Conservation (phyloP, 2,797 vertebrate species). For the Gastrophryne carolinensis region DNA sequence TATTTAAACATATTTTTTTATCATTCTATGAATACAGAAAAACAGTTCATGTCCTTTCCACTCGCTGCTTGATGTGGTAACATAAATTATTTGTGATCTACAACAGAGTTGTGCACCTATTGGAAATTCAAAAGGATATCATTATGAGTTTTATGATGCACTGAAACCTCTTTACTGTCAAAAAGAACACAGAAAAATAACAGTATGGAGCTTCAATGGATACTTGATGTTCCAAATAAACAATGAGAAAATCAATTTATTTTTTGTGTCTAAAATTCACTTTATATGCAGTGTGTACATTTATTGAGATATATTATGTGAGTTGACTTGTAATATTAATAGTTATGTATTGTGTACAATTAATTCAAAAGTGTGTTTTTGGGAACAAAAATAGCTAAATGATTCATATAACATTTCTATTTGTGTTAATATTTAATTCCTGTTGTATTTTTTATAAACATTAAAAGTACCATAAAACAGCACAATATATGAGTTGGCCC, state of each 20-base stretch:
- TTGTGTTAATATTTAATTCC: background rate
- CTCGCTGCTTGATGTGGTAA: constrained; percentile 8
- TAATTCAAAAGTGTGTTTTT: background rate
- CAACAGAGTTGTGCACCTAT: constrained; percentile 1
- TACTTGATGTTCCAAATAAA: background rate
- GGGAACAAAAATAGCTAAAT: background rate
- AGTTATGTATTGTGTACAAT: background rate
- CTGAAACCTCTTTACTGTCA: constrained; percentile 2
- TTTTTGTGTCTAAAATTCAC: background rate
- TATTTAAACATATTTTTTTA: too few species aligned
- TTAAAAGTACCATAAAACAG: background rate
- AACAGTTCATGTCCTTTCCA: background rate
- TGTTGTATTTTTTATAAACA: background rate
- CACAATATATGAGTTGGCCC: background rate
- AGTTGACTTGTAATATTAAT: background rate
- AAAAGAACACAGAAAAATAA: background rate
- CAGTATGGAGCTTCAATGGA: background rate
- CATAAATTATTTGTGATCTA: constrained; percentile 21
- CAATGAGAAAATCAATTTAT: background rate
- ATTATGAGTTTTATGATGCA: constrained; percentile 13
- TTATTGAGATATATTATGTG: background rate
- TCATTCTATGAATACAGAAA: background rate
- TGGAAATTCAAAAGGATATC: constrained; percentile 8
- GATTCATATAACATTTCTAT: background rate
- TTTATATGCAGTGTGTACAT: background rate